A percentile compares a stretch with the other conserved stretches of the same genome.
These are phyloP conservation scores for Eristalinus aeneus DNA, from an alignment of 2,888 invertebrate genomes.

Conservation along the genomic window DNA sequence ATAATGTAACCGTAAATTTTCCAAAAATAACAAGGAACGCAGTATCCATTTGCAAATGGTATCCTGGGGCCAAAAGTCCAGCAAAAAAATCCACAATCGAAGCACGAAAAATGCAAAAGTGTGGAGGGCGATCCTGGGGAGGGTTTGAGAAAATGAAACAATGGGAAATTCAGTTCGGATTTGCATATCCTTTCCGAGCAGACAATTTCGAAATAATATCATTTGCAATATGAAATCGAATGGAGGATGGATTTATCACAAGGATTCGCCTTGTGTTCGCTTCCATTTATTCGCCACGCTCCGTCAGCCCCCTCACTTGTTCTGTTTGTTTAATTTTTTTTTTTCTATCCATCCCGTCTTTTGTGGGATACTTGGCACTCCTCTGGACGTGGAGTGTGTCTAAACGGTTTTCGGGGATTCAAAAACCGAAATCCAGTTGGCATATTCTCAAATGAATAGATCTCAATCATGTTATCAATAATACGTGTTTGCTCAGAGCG, in stretches of 20 bases:
- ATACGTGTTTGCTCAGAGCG: conserved; percentile 59
- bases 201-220: conserved; percentile 46
- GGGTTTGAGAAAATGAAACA: conserved; percentile 30
- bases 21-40: conserved; percentile 52
- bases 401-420: conserved; percentile 2
- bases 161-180: conserved; percentile 51
- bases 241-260: conserved; percentile 37
- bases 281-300: not conserved
- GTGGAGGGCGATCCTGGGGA: not conserved
- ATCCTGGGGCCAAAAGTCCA: conserved; percentile 37
- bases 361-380: not conserved
- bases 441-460: conserved; percentile 65
- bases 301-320: not conserved
- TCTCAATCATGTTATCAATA: conserved; percentile 68
- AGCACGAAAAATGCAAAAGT: conserved; percentile 1
- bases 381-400: not conserved
- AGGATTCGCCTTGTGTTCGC: conserved; percentile 13
- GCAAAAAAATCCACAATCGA: not conserved
- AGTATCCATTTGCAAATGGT: conserved; percentile 57
- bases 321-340: not conserved
- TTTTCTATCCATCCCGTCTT: not conserved
- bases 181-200: conserved; percentile 48
- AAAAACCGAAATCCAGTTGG: conserved; percentile 39
- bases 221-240: conserved; percentile 49
- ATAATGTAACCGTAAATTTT: conserved; percentile 60